Evolutionary conservation across 2,888 invertebrate species (phyloP), one percentile per base, ranked within the genome.

Genomic region (Amphipoea lucens): DNA sequence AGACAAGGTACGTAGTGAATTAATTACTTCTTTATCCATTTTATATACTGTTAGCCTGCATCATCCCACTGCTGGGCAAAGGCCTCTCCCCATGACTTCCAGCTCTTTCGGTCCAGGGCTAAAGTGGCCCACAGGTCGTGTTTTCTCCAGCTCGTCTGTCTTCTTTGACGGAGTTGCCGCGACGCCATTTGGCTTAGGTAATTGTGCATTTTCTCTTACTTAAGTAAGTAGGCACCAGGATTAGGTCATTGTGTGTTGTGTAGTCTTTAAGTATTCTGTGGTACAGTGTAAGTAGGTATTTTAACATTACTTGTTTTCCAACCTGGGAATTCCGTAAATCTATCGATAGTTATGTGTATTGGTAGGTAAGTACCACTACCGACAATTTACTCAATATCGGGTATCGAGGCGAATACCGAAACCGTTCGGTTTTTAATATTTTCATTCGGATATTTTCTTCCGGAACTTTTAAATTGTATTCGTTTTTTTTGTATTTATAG

Each of bases 401-500:
- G 29, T 45, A 70, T 62, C 54, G 78, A 60, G 66, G 54, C 70
- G 83, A 51, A 40, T 29, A 40, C 14, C 70, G 63, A 42, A 57
- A 42, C 40, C 63, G 54, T 57, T 83, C 62, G 29, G 11, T 83
- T 82, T 81, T 81, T 83, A 81, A 83, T 78, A 71, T 68, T 83
- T 78, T 83, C 71, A 71, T 83, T 78, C 71, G 67, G 54, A 71
- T 83, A 83, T 81, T 81, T 81, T 83, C 83, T 81, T 81, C 62
- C 54, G 78, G 67, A 81, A 48, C 54, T 78, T 81, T 81, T 83
- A 83, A 81, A 83, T 83, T 78, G 83, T 78, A 71, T 81, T 77
- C 78, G 70, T 71, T 83, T 71, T 40, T 71, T 71, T 40, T 71
- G 83, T 67, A 48, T 78, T 77, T 54, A 81, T 68, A 54, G 67